Evolutionary conservation across 92 coral and sea anemone genomes (phyloP).

Genomic region (Palythoa caribaeorum): DNA sequence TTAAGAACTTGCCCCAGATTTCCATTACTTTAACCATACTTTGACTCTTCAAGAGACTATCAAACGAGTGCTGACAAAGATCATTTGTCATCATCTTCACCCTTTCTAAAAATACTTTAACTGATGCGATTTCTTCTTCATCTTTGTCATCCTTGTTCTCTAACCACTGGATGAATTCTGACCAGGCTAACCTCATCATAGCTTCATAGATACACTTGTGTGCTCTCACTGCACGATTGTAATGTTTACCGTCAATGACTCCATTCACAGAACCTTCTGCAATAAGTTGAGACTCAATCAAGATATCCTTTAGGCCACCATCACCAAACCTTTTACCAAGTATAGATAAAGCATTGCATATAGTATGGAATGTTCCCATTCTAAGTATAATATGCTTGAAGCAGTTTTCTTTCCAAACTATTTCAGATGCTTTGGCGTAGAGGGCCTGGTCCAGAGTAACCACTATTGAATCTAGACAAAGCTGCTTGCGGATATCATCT

Average conservation of each 20-base stretch:
- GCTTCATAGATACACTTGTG: constrained; percentile 51
- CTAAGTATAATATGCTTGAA: constrained; percentile 42
- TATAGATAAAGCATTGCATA: constrained; percentile 34
- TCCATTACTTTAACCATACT: neutral
- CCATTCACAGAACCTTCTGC: constrained; percentile 60
- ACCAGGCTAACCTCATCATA: constrained; percentile 24
- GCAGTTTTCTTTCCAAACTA: constrained; percentile 48
- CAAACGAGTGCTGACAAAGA: constrained; percentile 26
- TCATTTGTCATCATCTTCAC: constrained; percentile 28
- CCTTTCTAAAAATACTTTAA: constrained; percentile 10
- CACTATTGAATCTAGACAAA: constrained; percentile 26
- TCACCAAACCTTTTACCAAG: constrained; percentile 61
- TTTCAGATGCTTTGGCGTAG: constrained; percentile 55
- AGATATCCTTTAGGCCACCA: constrained; percentile 51
- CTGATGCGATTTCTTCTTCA: neutral
- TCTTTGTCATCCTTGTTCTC: constrained; percentile 36
- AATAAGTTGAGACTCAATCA: constrained; percentile 47
- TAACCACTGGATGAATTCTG: constrained; percentile 45
- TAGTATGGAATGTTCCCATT: constrained; percentile 60
- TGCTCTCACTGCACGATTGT: constrained; percentile 42
- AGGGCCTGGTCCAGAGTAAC: constrained; percentile 66
- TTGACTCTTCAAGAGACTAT: constrained; percentile 35
- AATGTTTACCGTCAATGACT: constrained; percentile 56
- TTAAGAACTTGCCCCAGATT: constrained; percentile 4
- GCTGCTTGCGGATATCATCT: constrained; percentile 53